Conservation (phyloP, 2,113 vertebrate genomes). For the Nothoprocta perdicaria region DNA sequence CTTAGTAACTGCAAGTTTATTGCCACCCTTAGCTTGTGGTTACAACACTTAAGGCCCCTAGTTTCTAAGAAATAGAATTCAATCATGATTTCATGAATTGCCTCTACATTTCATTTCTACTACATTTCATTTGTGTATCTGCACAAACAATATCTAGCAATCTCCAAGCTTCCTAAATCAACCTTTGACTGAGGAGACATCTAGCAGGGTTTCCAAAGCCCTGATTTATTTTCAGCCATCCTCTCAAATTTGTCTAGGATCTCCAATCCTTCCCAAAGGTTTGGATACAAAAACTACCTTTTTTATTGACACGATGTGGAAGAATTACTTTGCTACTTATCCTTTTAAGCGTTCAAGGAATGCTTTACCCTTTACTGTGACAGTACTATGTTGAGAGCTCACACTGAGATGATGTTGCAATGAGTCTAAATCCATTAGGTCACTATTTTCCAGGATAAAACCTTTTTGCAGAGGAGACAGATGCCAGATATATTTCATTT, state of each 20-base stretch:
- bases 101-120: not conserved
- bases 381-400: not conserved
- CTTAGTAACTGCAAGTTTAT: not conserved
- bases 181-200: not conserved
- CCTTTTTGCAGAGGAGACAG: slow-evolving; percentile 38
- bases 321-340: not conserved
- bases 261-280: not conserved
- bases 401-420: not conserved
- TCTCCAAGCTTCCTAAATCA: not conserved
- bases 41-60: not conserved
- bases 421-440: slow-evolving; percentile 26
- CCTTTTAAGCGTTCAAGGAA: not conserved
- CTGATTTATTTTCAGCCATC: not conserved
- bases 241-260: not conserved
- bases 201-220: not conserved
- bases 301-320: not conserved
- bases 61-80: not conserved
- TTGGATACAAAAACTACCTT: not conserved
- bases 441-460: slow-evolving; percentile 29
- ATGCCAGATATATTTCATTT: slow-evolving; percentile 55
- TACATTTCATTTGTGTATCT: not conserved
- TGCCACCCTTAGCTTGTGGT: not conserved
- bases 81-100: not conserved
- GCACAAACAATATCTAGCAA: not conserved
- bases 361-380: not conserved